Percentiles rank a stretch among this genome's conserved stretches.
phyloP scores from a whole-genome alignment of 2,888 invertebrate species.

The Bellardia pandia region DNA sequence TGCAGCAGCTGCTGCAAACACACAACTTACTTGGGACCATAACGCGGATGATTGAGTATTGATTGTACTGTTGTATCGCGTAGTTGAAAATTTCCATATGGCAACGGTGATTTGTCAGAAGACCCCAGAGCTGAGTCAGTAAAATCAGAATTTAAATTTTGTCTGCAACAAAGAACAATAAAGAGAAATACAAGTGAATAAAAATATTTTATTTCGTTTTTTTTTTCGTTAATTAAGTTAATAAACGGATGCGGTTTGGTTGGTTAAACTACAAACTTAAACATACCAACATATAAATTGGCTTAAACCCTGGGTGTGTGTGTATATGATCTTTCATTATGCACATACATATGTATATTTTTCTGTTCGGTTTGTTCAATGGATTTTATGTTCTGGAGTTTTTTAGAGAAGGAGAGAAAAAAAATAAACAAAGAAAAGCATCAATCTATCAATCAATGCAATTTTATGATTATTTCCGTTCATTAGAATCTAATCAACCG shows the following conservation, averaged over 20 bases:
- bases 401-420: conserved; percentile 65
- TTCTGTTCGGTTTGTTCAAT: conserved; percentile 28
- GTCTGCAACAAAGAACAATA: conserved; percentile 85
- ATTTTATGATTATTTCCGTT: conserved; percentile 76
- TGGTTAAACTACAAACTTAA: conserved; percentile 57
- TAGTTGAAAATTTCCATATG: conserved; percentile 97
- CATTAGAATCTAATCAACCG: conserved; percentile 74
- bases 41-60: conserved; percentile 92
- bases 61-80: conserved; percentile 97
- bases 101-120: conserved; percentile 95
- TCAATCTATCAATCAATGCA: conserved; percentile 73
- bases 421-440: conserved; percentile 37
- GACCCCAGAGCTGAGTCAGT: conserved; percentile 97
- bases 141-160: conserved; percentile 97
- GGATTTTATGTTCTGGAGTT: conserved; percentile 7
- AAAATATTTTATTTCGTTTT: conserved; percentile 15
- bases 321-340: conserved; percentile 6
- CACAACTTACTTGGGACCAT: conserved; percentile 91
- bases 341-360: conserved; percentile 23
- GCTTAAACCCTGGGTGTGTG: conserved; percentile 61
- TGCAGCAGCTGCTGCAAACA: conserved; percentile 5
- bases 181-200: conserved; percentile 59
- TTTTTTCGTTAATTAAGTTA: conserved; percentile 65
- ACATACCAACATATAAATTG: conserved; percentile 41
- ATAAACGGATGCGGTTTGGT: conserved; percentile 71